These are phyloP conservation scores for Zaprionus lachaisei DNA, from an alignment of 1,140 invertebrate genomes.

Conservation along the genomic window DNA sequence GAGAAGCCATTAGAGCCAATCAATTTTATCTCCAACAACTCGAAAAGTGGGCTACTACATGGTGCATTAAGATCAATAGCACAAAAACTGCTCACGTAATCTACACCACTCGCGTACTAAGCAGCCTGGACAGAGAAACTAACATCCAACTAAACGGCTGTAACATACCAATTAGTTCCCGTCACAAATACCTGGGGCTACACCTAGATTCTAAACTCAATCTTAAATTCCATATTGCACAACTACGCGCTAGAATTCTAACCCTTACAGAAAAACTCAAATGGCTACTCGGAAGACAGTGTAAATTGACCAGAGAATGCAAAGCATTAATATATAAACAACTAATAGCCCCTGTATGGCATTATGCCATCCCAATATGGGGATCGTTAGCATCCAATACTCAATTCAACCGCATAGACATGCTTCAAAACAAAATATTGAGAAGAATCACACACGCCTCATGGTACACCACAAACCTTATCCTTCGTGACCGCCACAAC, in stretches of 20 bases:
- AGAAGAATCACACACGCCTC: too few relatives aligned
- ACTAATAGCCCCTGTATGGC: too few relatives aligned
- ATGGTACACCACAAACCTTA: too few relatives aligned
- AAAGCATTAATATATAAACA: background rate
- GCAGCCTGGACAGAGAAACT: background rate
- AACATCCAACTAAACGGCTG: background rate
- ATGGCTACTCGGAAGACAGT: background rate
- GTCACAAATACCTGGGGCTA: background rate
- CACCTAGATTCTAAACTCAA: background rate
- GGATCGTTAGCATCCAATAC: too few relatives aligned
- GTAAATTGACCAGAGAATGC: background rate
- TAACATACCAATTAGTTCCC: too few relatives aligned
- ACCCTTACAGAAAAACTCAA: background rate
- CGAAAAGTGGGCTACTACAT: background rate
- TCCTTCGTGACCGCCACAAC: too few relatives aligned
- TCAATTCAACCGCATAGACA: too few relatives aligned
- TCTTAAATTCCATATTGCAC: background rate
- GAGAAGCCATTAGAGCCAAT: background rate
- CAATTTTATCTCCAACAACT: background rate
- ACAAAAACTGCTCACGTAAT: constrained; percentile 9
- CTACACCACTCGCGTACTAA: background rate
- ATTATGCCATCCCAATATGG: too few relatives aligned
- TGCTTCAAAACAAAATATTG: too few relatives aligned
- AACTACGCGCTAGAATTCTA: background rate
- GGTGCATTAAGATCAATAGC: constrained; percentile 10